A percentile compares a stretch with the other conserved stretches of the same genome.
phyloP scores from a whole-genome alignment of 35 echinoderm and acorn worm genomes.

The Apostichopus parvimensis region DNA sequence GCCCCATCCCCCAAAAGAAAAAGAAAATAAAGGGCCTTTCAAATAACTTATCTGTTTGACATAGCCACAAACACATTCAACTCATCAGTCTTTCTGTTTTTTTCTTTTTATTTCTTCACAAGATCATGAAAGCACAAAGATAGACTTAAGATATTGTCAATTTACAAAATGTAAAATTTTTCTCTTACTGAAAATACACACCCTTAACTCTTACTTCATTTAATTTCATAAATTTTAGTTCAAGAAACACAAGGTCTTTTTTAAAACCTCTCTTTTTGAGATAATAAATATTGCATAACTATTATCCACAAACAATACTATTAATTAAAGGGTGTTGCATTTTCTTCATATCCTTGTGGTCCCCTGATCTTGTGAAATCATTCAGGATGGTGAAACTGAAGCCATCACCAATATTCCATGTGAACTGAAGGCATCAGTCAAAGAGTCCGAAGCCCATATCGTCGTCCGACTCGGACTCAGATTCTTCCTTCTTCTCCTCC shows the following conservation, averaged over 20 bases:
- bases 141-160: neutral
- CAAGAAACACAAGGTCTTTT: no score
- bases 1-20: no score
- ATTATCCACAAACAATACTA: no score
- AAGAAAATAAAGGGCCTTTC: no score
- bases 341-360: neutral
- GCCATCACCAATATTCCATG: neutral
- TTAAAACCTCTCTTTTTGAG: no score
- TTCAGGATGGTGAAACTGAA: neutral
- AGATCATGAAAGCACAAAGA: neutral
- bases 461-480: conserved; percentile 82
- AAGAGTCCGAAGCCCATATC: conserved; percentile 99
- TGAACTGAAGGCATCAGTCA: conserved; percentile 60
- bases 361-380: neutral
- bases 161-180: neutral
- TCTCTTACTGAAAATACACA: neutral
- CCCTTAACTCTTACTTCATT: neutral
- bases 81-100: neutral
- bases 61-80: no score
- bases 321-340: neutral
- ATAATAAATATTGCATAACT: no score
- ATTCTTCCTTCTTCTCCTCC: conserved; percentile 63
- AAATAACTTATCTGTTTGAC: no score
- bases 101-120: neutral
- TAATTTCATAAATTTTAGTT: neutral